Conservation (phyloP, 2,888 invertebrate species). For the Hirtodrosophila alboralis region DNA sequence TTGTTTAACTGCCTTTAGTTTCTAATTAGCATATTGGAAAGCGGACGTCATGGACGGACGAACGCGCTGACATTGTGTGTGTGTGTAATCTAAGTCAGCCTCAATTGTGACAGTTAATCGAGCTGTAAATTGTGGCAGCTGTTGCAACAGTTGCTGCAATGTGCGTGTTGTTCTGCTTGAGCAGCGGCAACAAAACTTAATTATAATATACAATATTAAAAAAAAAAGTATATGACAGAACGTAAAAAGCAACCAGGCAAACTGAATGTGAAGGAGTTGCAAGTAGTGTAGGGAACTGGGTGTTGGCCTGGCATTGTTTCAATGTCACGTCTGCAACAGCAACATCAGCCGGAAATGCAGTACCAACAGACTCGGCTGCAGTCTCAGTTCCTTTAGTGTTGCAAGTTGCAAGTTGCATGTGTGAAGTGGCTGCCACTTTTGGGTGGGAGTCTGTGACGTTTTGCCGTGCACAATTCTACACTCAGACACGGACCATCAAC, state of each 20-base stretch:
- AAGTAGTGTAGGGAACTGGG: constrained; percentile 20
- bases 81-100: constrained; percentile 63
- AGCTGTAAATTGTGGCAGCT: constrained; percentile 67
- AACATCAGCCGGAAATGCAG: constrained; percentile 49
- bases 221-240: constrained; percentile 31
- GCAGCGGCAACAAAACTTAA: constrained; percentile 44
- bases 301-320: constrained; percentile 61
- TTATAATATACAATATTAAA: constrained; percentile 41
- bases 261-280: background rate
- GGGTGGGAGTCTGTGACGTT: constrained; percentile 34
- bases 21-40: constrained; percentile 25
- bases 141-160: constrained; percentile 30
- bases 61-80: constrained; percentile 7
- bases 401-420: constrained; percentile 37
- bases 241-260: constrained; percentile 24
- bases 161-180: constrained; percentile 29
- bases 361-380: background rate
- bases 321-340: constrained; percentile 65
- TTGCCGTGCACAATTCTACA: constrained; percentile 21
- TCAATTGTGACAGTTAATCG: constrained; percentile 70
- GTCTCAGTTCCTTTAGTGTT: constrained; percentile 14
- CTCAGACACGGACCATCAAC: constrained; percentile 52
- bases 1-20: background rate
- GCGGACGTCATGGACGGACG: background rate
- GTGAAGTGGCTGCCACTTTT: constrained; percentile 54